A percentile compares a stretch with the other conserved stretches of the same genome.
These are phyloP conservation scores for Neolamprologus devosi DNA, from an alignment of 2,113 vertebrate genomes.

Conservation along the genomic window DNA sequence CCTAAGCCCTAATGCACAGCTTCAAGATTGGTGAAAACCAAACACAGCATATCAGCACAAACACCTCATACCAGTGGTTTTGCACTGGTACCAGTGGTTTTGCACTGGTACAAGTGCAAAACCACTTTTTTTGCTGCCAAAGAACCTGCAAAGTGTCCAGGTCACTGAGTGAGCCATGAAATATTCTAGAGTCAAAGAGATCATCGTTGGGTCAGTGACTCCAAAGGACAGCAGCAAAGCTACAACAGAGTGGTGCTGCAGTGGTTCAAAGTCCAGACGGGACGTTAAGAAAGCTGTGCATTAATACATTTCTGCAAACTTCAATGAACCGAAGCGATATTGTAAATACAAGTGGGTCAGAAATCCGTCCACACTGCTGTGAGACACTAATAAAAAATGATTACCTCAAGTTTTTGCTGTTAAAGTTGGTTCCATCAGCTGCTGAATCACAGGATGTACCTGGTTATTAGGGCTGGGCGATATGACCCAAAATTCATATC, in stretches of 20 bases:
- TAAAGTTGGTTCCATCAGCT: not conserved
- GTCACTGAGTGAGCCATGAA: not conserved
- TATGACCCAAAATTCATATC: too few species aligned
- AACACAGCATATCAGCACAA: not conserved
- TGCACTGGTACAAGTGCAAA: too few species aligned
- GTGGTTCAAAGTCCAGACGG: fast-evolving
- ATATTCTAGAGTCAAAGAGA: not conserved
- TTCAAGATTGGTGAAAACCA: not conserved
- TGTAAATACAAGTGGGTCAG: not conserved
- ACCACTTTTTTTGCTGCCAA: not conserved
- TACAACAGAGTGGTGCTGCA: not conserved
- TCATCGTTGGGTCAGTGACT: not conserved
- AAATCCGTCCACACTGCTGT: not conserved
- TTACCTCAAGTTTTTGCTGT: not conserved
- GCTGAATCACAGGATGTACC: not conserved
- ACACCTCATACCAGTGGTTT: not conserved
- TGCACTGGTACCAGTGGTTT: too few species aligned
- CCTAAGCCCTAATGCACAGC: fast-evolving
- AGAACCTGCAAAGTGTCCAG: not conserved
- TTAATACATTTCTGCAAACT: not conserved
- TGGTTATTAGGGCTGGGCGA: too few species aligned
- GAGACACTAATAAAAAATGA: fast-evolving
- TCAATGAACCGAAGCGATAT: fast-evolving
- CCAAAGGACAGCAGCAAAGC: fast-evolving
- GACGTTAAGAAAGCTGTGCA: not conserved